Evolutionary conservation across 2,797 vertebrate species (phyloP), one percentile per base, ranked within the genome.

Genomic region (Ceyx erithaca): DNA sequence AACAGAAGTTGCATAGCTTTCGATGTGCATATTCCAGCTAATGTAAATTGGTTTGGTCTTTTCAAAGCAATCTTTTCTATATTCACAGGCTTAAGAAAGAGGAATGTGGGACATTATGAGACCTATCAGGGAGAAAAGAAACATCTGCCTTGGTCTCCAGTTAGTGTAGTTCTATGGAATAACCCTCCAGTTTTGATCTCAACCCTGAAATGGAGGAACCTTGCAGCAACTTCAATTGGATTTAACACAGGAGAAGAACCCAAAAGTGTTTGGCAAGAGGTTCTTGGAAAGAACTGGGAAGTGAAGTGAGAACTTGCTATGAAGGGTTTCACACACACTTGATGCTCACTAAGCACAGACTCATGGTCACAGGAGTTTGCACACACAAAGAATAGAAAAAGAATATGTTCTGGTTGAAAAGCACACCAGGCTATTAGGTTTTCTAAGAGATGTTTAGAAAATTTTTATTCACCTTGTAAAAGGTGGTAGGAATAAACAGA

Each of bases 241-340:
- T 84, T 96, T 78, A 18, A 10, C 18, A 33, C 22, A 37, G 46
- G 14, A 37, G 49, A 90, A 85, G 69, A 82, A 43, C 17, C 20
- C 35, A 40, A 52, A 12, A 81, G 90, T 79, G 6, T 28, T 71
- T 89, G 41, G 61, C 31, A 82, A 79, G 51, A 72, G 8, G 4
- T 3, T 85, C 68, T 87, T 94, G 91, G 82, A 87, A 94, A 76
- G 22, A 15, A 62, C 31, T 43, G 48, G 30, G 33, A 83, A 91
- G 5, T 64, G 49, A 63, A 78, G 57, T n/a, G 51, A 77, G 40
- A 91, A 89, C 4, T 23, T 95, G 70, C 59, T 73, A 7, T 67
- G 40, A 85, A 86, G 90, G 71, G 59, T 30, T 95, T 91, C 54
- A 69, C 73, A 58, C 52, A 0, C 31, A 94, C 95, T 97, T 96